Evolutionary conservation across 92 coral and sea anemone species (phyloP), one percentile per base, ranked within the genome.

Genomic region (Anthopleura xanthogrammica): DNA sequence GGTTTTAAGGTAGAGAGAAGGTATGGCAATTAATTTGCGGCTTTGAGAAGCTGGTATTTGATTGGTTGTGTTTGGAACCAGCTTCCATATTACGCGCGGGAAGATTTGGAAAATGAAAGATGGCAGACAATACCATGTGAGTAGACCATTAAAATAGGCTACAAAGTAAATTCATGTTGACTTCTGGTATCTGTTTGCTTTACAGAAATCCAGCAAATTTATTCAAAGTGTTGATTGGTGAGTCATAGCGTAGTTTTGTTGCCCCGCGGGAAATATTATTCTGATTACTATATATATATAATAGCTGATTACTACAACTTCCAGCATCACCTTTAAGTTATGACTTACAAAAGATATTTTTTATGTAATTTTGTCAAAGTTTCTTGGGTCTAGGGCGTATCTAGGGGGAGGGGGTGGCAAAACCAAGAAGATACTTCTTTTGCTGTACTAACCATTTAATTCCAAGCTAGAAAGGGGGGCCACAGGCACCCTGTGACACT

Each of bases 61-160:
- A 23, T 68, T 5, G 50, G 72, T 40, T 81, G 68, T 75, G 54
- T 23, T 70, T 11, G 71, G 7, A 36, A 20, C 70, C 23, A 23
- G 24, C 70, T 8, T 20, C 22, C 81, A 22, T 23, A 3, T 19
- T 43, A 4, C 70, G 84, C 84, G 84, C 84, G 81, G 78, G 79
- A 79, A 60, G 64, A 71, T 84, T 79, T 78, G 85, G 90, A 78
- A 84, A 87, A 93, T 86, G 89, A 89, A 93, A 93, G 89, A 93
- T 93, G 98, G 95, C 98, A 86, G 95, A 86, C 82, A 83, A 83
- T 14, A n/a, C 73, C 78, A 81, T 81, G 97, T 93, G 84, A 76
- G 97, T 74, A n/a, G 70, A 23, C 48, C 41, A 39, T 20, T 64
- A 5, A 22, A 24, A 48, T 12, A 42, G 1, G 16, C 7, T 7